Percentiles rank a stretch among this genome's conserved stretches.
phyloP scores from a whole-genome alignment of 2,113 vertebrate genomes.

The Cynoglossus semilaevis region DNA sequence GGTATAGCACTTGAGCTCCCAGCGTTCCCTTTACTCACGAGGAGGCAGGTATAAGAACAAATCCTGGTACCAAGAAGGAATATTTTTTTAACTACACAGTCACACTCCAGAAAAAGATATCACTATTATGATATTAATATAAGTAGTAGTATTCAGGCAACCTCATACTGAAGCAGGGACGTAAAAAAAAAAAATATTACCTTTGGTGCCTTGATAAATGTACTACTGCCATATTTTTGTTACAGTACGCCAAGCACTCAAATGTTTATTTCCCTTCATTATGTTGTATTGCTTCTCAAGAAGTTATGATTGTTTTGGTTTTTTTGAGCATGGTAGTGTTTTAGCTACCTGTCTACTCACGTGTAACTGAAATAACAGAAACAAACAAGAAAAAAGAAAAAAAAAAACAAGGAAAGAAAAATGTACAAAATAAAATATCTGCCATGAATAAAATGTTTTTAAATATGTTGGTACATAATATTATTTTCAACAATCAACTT shows the following conservation, averaged over 20 bases:
- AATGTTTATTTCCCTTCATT: slow-evolving; percentile 62
- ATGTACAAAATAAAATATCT: slow-evolving; percentile 26
- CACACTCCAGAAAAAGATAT: slow-evolving; percentile 49
- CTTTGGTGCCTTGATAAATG: slow-evolving; percentile 87
- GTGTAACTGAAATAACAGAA: slow-evolving; percentile 74
- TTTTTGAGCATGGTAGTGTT: slow-evolving; percentile 85
- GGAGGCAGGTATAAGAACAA: slow-evolving; percentile 38
- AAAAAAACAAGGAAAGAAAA: slow-evolving; percentile 40
- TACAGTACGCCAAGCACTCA: slow-evolving; percentile 80
- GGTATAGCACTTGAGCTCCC: slow-evolving; percentile 44
- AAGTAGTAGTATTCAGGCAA: slow-evolving; percentile 67
- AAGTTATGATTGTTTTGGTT: slow-evolving; percentile 81
- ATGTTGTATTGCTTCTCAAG: slow-evolving; percentile 86
- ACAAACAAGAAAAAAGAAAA: slow-evolving; percentile 5
- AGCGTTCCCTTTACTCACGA: slow-evolving; percentile 46
- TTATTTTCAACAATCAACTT: too few relatives aligned
- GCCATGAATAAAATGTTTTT: too few relatives aligned
- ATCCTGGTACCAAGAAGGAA: slow-evolving; percentile 61
- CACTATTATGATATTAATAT: slow-evolving; percentile 18
- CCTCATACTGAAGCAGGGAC: slow-evolving; percentile 74
- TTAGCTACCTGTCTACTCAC: slow-evolving; percentile 90
- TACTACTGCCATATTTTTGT: slow-evolving; percentile 87
- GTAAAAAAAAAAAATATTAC: slow-evolving; percentile 67
- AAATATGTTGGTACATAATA: too few relatives aligned
- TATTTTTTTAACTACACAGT: slow-evolving; percentile 54